Percentiles rank a stretch among this genome's conserved stretches.
Evolutionary conservation across 1,140 invertebrate genomes (phyloP).

Genomic region (Apocrypta bakeri): DNA sequence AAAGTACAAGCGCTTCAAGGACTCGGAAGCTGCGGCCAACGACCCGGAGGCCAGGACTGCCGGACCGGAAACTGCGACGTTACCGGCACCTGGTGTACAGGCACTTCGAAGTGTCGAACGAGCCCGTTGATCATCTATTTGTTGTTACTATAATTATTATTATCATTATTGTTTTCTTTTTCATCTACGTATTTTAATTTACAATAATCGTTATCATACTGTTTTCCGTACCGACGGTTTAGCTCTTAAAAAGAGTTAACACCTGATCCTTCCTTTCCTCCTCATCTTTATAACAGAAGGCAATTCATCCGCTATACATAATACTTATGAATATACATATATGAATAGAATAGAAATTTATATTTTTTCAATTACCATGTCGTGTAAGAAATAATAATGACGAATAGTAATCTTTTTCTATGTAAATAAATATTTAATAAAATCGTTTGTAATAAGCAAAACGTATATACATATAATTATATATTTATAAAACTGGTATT

Average conservation of each 20-base stretch:
- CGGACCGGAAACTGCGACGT: slow-evolving; percentile 56
- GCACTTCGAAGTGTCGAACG: slow-evolving; percentile 65
- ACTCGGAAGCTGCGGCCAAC: slow-evolving; percentile 65
- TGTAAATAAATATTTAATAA: slow-evolving; percentile 1
- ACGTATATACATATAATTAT: background rate
- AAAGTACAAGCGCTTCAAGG: slow-evolving; percentile 70
- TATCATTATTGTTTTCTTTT: background rate
- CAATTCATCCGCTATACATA: slow-evolving; percentile 3
- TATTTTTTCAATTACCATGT: slow-evolving; percentile 26
- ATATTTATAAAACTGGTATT: background rate
- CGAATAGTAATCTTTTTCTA: slow-evolving; percentile 49
- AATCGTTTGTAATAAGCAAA: background rate
- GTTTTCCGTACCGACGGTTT: background rate
- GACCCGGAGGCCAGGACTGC: slow-evolving; percentile 64
- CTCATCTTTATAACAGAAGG: background rate
- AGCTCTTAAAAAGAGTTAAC: background rate
- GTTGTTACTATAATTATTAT: background rate
- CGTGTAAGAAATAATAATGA: slow-evolving; percentile 37
- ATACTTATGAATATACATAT: background rate
- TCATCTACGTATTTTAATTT: background rate
- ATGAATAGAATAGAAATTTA: slow-evolving; percentile 41
- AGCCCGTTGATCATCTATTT: slow-evolving; percentile 44
- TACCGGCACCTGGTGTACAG: slow-evolving; percentile 64
- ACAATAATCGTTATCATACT: background rate
- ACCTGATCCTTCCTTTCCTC: background rate